Evolutionary conservation across 2,888 invertebrate species (phyloP).

Genomic region (Clunio marinus): DNA sequence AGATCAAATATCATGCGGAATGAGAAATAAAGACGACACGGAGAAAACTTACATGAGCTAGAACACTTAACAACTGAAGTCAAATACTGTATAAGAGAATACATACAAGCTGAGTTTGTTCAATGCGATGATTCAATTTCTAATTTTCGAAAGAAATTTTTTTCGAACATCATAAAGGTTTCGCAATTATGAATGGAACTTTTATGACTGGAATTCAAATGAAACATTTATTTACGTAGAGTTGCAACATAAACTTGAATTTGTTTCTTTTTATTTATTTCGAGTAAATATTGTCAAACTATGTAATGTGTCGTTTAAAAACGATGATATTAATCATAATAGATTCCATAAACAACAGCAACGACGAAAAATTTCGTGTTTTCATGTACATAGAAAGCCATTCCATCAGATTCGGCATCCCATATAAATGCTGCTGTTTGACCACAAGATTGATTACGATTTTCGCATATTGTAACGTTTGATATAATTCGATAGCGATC

Average conservation of each 20-base stretch:
- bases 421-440: background rate
- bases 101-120: background rate
- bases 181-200: too few species aligned
- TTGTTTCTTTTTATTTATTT: too few species aligned
- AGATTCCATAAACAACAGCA: conserved; percentile 15
- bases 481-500: conserved; percentile 22
- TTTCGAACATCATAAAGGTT: too few species aligned
- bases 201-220: too few species aligned
- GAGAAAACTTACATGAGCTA: conserved; percentile 35
- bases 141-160: too few species aligned
- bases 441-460: background rate
- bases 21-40: background rate
- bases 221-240: too few species aligned
- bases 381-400: conserved; percentile 13
- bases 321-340: conserved; percentile 30
- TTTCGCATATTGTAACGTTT: background rate
- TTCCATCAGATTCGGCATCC: conserved; percentile 20
- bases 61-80: conserved; percentile 29
- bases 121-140: background rate
- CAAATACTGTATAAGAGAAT: background rate
- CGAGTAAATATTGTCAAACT: too few species aligned
- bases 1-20: conserved; percentile 33
- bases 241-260: too few species aligned
- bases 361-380: background rate
- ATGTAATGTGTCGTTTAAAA: too few species aligned